These are phyloP conservation scores for Myiothlypis chrysogaster DNA, from an alignment of 2,797 vertebrate species.

Conservation along the genomic window DNA sequence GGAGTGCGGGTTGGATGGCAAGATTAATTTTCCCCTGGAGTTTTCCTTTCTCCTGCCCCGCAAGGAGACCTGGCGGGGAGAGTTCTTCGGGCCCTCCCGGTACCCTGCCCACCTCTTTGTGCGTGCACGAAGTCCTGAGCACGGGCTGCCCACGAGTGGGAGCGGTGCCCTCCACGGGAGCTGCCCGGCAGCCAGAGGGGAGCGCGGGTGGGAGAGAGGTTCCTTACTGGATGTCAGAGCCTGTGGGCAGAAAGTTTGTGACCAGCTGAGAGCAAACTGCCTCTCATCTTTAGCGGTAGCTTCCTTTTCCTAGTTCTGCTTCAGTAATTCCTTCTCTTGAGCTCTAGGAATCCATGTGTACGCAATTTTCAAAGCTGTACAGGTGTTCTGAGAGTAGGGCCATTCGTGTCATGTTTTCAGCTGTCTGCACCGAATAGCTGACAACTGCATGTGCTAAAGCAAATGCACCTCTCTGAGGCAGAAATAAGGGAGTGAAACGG, in stretches of 20 bases:
- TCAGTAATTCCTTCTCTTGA: not conserved
- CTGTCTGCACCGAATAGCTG: not conserved
- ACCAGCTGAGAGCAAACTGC: not conserved
- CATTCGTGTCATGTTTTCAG: fast-evolving
- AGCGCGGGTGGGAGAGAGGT: not conserved
- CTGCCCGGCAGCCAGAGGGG: not conserved
- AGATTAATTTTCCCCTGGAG: not conserved
- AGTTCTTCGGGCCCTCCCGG: not conserved
- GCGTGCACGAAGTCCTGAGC: not conserved
- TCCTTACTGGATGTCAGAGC: not conserved
- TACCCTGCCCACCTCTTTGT: not conserved
- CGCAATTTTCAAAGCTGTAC: not conserved
- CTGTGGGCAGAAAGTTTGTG: not conserved
- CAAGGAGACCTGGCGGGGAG: not conserved
- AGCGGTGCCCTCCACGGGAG: not conserved
- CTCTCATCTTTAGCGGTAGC: not conserved
- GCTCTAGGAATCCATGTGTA: not conserved
- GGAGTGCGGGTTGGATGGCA: not conserved
- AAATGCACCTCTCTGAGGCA: not conserved
- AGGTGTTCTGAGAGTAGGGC: not conserved
- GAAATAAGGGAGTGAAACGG: not conserved
- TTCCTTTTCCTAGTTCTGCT: not conserved
- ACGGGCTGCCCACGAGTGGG: fast-evolving
- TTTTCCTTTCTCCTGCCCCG: not conserved
- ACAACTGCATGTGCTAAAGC: not conserved